phyloP scores from a whole-genome alignment of 2,113 vertebrate genomes.

The Vanacampus margaritifer region DNA sequence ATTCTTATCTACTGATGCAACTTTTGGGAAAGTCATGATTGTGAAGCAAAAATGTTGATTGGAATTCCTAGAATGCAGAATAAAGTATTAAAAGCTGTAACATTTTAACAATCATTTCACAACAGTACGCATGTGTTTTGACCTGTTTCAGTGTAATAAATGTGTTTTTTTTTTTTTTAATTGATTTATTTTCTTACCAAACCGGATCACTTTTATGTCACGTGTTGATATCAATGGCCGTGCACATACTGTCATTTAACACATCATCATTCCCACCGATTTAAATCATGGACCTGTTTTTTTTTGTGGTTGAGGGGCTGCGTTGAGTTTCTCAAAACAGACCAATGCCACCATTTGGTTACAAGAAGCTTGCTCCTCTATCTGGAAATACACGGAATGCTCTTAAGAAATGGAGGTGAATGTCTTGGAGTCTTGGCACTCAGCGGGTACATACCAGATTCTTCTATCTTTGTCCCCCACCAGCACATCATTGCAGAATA shows the following conservation, averaged over 20 bases:
- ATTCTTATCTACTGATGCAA: constrained; percentile 8
- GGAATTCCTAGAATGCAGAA: not conserved
- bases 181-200: not conserved
- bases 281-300: constrained; percentile 6
- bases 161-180: too few species aligned
- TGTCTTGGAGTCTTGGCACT: not conserved
- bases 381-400: constrained; percentile 16
- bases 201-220: not conserved
- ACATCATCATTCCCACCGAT: constrained; percentile 1
- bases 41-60: not conserved
- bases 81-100: not conserved
- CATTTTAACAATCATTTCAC: not conserved
- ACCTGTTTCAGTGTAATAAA: not conserved
- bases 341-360: constrained; percentile 32
- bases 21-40: constrained; percentile 9
- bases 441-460: not conserved
- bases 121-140: not conserved
- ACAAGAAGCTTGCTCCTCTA: constrained; percentile 10
- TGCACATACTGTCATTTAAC: not conserved
- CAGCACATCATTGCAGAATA: not conserved
- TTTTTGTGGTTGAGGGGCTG: constrained; percentile 1
- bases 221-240: not conserved
- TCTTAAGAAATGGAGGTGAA: not conserved
- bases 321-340: constrained; percentile 50
- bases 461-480: not conserved